Base-by-base conservation (phyloP, 2,113 vertebrate species). In the Piprites chloris region DNA sequence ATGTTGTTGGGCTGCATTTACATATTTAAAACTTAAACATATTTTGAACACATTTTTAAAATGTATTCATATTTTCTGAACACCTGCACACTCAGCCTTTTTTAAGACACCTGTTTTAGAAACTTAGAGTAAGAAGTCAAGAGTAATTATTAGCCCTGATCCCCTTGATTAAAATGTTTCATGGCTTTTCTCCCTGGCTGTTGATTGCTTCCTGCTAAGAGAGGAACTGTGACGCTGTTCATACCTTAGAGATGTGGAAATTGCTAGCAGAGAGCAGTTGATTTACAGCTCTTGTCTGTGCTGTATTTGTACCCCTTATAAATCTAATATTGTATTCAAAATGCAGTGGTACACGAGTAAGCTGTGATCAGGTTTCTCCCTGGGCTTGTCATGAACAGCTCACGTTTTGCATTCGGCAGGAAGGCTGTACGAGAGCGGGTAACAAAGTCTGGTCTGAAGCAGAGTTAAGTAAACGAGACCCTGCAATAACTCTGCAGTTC, bases 361-460 rank as follows among this genome's bases (percentile, higher is more conserved):
- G 32, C 2, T 72, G 65, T 39, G 71, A 1, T 58, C 32, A 12
- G 28, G 11, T 55, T 79, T 41, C 74, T 61, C 20, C 17, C 47
- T 11, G 47, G 4, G 24, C n/a, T 30, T 7, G 33, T 14, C 69
- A 23, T 2, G 44, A 42, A 53, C 28, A 90, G 32, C 63, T 76
- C 41, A 11, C 0, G 5, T 49, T 58, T 63, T 47, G n/a, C 42
- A 3, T 11, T 69, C 37, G 5, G 26, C 27, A 7, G 44, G n/a
- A 39, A 9, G 28, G 27, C 41, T 42, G 37, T 26, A 24, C 0
- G 14, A 28, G 44, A 0, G 2, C 61, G 67, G 44, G 15, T 28
- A 33, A 23, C 49, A 69, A 37, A 87, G 39, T 0, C 1, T 47
- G n/a, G 68, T 68, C 28, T 75, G 89, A 27, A 79, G 58, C n/a